Evolutionary conservation across 2,797 vertebrate species (phyloP), one percentile per base, ranked within the genome.

Genomic region (Crenichthys baileyi): DNA sequence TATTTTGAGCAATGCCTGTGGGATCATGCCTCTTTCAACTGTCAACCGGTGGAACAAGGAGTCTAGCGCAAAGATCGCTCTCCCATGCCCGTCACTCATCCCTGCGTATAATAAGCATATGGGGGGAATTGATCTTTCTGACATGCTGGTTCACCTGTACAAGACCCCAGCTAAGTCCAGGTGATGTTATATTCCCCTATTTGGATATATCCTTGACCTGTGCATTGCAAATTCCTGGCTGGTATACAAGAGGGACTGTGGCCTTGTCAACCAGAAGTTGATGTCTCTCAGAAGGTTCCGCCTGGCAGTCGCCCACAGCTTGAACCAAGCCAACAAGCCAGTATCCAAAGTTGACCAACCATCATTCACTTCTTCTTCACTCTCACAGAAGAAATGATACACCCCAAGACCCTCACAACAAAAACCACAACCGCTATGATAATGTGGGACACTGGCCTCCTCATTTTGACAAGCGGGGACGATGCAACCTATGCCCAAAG

Each of bases 31-130:
- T 73, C 36, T 83, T 70, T 55, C 41, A 76, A 5, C 51, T 22
- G 58, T 79, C 12, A 56, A 82, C 73, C 7, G 58, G 7, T 84
- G 81, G 82, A 85, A 48, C 70, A 82, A 79, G 76, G 68, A 68
- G 6, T 36, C 5, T 46, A 26, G 74, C 0, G 39, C 36, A 86
- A n/a, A 89, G 73, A 7, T 86, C 5, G 12, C 9, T 4, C 5
- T 88, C 22, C 1, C 73, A 0, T 89, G 83, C 56, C 83, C 89
- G 18, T 89, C 83, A 78, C 51, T 90, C 39, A 85, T 90, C 13
- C 56, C 51, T 75, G 81, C 80, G 75, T 88, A 87, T 81, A 87
- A 78, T 85, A 2, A 85, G 74, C 75, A 90, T 76, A 65, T 31
- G 48, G 51, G 39, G 60, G 1, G 50, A 6, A 29, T 67, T 24